Conservation (phyloP, 2,888 invertebrate genomes). For the Drosophila subquinaria region DNA sequence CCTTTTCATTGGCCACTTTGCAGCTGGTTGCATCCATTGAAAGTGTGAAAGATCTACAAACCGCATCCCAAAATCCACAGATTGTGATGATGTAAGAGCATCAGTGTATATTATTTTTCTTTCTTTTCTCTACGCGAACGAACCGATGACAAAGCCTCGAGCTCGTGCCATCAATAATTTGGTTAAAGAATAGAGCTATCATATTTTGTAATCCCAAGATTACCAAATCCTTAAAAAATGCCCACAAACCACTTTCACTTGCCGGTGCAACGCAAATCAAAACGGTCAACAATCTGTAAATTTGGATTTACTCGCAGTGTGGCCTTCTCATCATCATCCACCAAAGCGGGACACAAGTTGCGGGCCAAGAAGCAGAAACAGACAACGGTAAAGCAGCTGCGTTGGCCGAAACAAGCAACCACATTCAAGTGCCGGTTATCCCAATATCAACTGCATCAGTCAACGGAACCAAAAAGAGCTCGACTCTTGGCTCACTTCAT, state of each 20-base stretch:
- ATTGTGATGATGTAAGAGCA: constrained; percentile 63
- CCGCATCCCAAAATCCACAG: constrained; percentile 31
- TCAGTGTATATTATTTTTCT: constrained; percentile 37
- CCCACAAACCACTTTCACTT: constrained; percentile 59
- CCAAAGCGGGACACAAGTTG: constrained; percentile 27
- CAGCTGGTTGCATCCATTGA: constrained; percentile 35
- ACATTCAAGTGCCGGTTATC: constrained; percentile 39
- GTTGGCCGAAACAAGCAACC: constrained; percentile 18
- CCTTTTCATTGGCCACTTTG: constrained; percentile 38
- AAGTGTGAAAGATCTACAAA: constrained; percentile 58
- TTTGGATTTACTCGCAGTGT: constrained; percentile 30
- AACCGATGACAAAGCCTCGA: constrained; percentile 26
- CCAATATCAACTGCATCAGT: constrained; percentile 43
- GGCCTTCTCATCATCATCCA: constrained; percentile 59
- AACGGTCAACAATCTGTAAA: constrained; percentile 50
- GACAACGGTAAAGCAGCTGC: constrained; percentile 21
- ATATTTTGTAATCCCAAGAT: constrained; percentile 43
- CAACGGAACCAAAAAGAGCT: constrained; percentile 37
- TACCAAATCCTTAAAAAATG: constrained; percentile 23
- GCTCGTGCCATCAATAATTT: constrained; percentile 41
- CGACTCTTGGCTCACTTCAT: constrained; percentile 30
- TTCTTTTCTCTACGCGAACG: constrained; percentile 7
- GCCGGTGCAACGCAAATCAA: constrained; percentile 40
- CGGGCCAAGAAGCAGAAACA: constrained; percentile 22
- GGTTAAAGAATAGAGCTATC: constrained; percentile 63